Evolutionary conservation across 2,888 invertebrate species (phyloP).

Genomic region (Oscheius sp.): DNA sequence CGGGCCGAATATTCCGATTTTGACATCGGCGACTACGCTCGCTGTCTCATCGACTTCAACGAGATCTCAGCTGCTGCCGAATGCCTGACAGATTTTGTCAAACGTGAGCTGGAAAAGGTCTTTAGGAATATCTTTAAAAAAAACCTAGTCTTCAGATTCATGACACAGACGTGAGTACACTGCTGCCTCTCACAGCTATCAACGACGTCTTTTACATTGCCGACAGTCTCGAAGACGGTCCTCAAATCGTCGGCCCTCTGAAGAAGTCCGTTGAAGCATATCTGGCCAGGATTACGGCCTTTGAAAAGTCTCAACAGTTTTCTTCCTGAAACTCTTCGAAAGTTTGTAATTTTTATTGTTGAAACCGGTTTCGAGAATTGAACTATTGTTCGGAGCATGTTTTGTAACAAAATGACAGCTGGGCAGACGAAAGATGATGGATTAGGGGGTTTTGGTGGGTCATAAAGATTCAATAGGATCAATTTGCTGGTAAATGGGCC

Average conservation of each 20-base stretch:
- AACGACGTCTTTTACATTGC: constrained; percentile 22
- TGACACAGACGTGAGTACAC: constrained; percentile 20
- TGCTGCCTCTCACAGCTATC: constrained; percentile 47
- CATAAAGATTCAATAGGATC: too few species aligned
- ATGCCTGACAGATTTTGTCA: constrained; percentile 38
- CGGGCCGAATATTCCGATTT: constrained; percentile 44
- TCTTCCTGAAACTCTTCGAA: too few species aligned
- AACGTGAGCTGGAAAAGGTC: constrained; percentile 41
- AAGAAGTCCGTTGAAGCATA: constrained; percentile 23
- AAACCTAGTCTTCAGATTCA: constrained; percentile 34
- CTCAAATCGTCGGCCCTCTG: not conserved
- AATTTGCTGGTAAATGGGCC: too few species aligned
- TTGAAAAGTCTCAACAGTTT: constrained; percentile 33
- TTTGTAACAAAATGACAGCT: too few species aligned
- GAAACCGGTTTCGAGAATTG: too few species aligned
- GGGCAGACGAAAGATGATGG: too few species aligned
- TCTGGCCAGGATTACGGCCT: constrained; percentile 15
- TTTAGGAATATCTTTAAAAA: not conserved
- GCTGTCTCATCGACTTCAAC: constrained; percentile 60
- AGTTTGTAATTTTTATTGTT: too few species aligned
- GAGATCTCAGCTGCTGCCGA: constrained; percentile 49
- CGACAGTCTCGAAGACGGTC: not conserved
- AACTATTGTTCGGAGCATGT: too few species aligned
- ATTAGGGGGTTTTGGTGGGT: too few species aligned
- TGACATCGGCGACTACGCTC: constrained; percentile 58